A percentile compares a stretch with the other conserved stretches of the same genome.
phyloP scores from a whole-genome alignment of 2,797 vertebrate species.

The Hypotaenidia philippensis region DNA sequence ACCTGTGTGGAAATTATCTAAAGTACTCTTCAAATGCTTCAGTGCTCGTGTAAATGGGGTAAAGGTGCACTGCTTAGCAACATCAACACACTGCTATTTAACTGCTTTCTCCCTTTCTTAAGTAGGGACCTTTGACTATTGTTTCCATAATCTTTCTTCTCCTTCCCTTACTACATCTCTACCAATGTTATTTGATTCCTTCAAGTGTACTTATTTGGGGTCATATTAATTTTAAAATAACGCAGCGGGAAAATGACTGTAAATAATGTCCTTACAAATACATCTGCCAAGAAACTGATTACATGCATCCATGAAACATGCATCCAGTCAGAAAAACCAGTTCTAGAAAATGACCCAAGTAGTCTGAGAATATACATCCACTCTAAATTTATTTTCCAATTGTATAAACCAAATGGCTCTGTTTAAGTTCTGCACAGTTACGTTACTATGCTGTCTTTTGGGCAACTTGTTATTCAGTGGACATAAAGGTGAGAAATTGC shows the following conservation, averaged over 20 bases:
- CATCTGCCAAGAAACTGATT: constrained; percentile 29
- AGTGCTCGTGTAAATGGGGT: background rate
- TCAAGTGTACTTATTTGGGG: background rate
- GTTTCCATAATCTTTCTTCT: background rate
- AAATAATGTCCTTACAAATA: constrained; percentile 15
- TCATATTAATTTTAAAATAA: background rate
- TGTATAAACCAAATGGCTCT: background rate
- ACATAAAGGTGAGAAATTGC: constrained; percentile 50
- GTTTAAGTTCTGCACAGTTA: background rate
- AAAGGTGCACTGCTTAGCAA: background rate
- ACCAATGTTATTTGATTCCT: background rate
- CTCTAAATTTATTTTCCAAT: background rate
- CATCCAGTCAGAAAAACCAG: constrained; percentile 31
- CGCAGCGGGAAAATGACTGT: background rate
- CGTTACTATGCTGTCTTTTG: background rate
- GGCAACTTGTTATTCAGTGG: constrained; percentile 70
- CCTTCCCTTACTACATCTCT: background rate
- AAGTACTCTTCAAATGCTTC: constrained; percentile 13
- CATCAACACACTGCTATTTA: background rate
- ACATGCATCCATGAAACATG: constrained; percentile 15
- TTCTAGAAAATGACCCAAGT: background rate
- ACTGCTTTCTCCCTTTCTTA: background rate
- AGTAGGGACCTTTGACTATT: background rate
- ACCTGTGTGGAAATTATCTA: background rate
- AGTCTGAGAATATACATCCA: background rate